A percentile compares a stretch with the other conserved stretches of the same genome.
Conservation (phyloP, 2,113 vertebrate genomes). For the Deroptyus accipitrinus region DNA sequence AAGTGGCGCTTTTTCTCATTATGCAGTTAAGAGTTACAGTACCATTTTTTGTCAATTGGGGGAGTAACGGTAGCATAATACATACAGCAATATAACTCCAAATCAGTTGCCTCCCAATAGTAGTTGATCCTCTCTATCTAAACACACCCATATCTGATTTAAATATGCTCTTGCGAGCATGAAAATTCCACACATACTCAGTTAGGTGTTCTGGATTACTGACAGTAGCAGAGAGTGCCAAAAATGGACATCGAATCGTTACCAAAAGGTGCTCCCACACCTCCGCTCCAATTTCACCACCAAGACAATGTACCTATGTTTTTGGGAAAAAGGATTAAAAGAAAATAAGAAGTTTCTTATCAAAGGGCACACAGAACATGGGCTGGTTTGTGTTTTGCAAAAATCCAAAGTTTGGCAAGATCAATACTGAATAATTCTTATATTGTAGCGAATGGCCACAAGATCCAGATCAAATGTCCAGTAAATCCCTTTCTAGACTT, state of each 20-base stretch:
- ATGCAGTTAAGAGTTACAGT: not conserved
- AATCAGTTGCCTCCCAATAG: not conserved
- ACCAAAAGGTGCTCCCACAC: conserved; percentile 78
- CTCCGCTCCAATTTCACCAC: conserved; percentile 74
- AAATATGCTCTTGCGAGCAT: not conserved
- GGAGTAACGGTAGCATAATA: not conserved
- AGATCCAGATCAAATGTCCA: not conserved
- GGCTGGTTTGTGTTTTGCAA: not conserved
- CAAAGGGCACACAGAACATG: not conserved
- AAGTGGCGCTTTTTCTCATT: not conserved
- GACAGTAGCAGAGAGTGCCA: conserved; percentile 78
- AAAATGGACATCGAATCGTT: conserved; percentile 75
- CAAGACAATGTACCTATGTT: conserved; percentile 69
- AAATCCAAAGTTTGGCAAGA: not conserved
- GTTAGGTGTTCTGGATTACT: conserved; percentile 73
- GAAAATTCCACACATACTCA: conserved; percentile 49
- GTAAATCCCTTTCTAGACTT: not conserved
- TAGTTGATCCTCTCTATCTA: not conserved
- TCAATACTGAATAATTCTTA: not conserved
- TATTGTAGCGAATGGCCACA: not conserved
- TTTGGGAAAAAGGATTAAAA: not conserved
- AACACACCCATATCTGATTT: not conserved
- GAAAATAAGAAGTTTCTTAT: not conserved
- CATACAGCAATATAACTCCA: not conserved
- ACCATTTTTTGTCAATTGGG: not conserved